These are phyloP conservation scores for Pachymerium ferrugineum DNA, from an alignment of 2,888 invertebrate genomes.

Conservation along the genomic window DNA sequence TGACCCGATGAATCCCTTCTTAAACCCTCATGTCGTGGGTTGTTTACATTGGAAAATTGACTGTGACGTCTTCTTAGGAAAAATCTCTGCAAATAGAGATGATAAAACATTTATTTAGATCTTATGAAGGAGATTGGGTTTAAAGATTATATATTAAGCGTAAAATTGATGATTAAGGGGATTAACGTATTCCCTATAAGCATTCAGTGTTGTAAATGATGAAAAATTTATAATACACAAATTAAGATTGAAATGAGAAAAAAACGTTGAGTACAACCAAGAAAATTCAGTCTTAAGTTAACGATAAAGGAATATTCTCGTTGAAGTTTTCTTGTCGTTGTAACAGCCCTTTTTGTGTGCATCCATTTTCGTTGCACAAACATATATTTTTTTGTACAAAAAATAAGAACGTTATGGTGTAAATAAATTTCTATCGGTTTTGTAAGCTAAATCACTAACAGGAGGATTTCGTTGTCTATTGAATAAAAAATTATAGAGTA, in stretches of 20 bases:
- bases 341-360: not conserved
- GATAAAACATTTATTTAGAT: not conserved
- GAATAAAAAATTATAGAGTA: no score
- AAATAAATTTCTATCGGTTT: constrained; percentile 24
- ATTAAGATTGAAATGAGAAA: no score
- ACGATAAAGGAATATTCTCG: not conserved
- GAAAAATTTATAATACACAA: no score
- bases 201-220: no score
- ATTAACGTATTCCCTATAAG: no score
- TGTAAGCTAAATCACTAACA: no score
- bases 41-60: no score
- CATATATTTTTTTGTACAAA: constrained; percentile 27
- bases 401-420: not conserved
- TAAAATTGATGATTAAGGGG: no score
- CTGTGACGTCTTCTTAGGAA: not conserved
- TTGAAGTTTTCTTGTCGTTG: not conserved
- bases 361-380: constrained; percentile 5
- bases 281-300: no score
- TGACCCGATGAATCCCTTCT: not conserved
- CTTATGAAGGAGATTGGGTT: not conserved
- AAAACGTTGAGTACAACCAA: no score
- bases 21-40: not conserved
- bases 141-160: not conserved
- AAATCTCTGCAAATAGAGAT: no score
- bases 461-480: no score